Percentiles rank a stretch among this genome's conserved stretches.
phyloP scores from a whole-genome alignment of 2,113 vertebrate species.

The Charadrius vociferus region DNA sequence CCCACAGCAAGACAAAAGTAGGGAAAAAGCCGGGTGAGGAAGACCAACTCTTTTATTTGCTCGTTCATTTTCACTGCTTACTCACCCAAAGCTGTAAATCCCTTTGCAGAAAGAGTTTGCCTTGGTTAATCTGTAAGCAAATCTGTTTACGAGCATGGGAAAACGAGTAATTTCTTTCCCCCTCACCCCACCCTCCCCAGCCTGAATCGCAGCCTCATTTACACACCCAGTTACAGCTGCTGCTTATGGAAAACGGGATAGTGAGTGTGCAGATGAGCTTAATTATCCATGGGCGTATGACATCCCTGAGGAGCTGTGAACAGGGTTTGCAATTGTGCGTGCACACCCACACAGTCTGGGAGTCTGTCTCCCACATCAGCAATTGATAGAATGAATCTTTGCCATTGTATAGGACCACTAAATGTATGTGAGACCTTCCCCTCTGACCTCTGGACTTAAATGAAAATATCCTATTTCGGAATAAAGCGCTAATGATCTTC shows the following conservation, averaged over 20 bases:
- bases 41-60: not conserved
- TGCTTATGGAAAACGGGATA: not conserved
- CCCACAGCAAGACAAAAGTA: not conserved
- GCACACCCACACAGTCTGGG: not conserved
- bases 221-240: not conserved
- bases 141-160: not conserved
- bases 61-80: not conserved
- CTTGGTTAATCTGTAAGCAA: not conserved
- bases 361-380: not conserved
- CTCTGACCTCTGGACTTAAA: not conserved
- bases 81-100: slow-evolving; percentile 1
- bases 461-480: not conserved
- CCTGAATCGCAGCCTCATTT: not conserved
- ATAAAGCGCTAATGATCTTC: not conserved
- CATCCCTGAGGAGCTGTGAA: not conserved
- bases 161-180: fast-evolving
- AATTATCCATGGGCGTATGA: not conserved
- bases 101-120: not conserved
- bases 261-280: not conserved
- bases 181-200: not conserved
- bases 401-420: not conserved
- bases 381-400: not conserved
- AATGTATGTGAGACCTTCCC: fast-evolving
- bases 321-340: not conserved
- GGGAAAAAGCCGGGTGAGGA: not conserved